phyloP scores from a whole-genome alignment of 53 echinoderm and acorn worm species.

The Echinarachnius parma region DNA sequence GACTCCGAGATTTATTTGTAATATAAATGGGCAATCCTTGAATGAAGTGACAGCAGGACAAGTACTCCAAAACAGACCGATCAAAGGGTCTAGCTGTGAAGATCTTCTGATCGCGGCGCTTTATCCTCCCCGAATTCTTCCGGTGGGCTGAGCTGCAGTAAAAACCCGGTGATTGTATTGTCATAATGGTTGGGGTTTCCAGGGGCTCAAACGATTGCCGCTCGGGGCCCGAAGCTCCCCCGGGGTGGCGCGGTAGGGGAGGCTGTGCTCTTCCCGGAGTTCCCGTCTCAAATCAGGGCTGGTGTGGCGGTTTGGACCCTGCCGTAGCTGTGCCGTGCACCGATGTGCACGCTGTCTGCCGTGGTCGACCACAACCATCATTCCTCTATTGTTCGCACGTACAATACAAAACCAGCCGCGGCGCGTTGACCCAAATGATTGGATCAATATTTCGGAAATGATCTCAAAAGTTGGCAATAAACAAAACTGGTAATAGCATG shows the following conservation, averaged over 20 bases:
- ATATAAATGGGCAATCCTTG: no score
- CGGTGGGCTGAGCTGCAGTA: constrained; percentile 28
- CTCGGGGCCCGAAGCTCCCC: constrained; percentile 29
- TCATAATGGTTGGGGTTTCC: constrained; percentile 38
- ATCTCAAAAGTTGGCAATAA: constrained; percentile 17
- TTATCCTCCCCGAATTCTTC: no score
- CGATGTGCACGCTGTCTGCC: constrained; percentile 6
- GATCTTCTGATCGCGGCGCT: no score
- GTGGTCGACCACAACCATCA: constrained; percentile 10
- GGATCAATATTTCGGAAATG: constrained; percentile 41
- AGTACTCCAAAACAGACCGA: no score
- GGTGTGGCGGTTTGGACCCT: neutral
- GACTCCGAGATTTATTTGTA: no score
- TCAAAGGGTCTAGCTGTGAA: no score
- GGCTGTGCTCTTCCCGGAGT: neutral
- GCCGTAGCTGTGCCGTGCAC: neutral
- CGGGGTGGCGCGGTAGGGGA: constrained; percentile 21
- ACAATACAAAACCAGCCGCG: constrained; percentile 24
- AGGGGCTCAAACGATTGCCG: constrained; percentile 47
- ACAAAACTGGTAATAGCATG: constrained; percentile 26
- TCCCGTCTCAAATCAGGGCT: neutral
- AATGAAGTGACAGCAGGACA: no score
- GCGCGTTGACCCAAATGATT: constrained; percentile 38
- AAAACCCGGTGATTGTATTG: constrained; percentile 37
- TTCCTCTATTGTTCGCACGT: constrained; percentile 8